Evolutionary conservation across 92 coral and sea anemone genomes (phyloP).

Genomic region (Zoanthus gigantus): DNA sequence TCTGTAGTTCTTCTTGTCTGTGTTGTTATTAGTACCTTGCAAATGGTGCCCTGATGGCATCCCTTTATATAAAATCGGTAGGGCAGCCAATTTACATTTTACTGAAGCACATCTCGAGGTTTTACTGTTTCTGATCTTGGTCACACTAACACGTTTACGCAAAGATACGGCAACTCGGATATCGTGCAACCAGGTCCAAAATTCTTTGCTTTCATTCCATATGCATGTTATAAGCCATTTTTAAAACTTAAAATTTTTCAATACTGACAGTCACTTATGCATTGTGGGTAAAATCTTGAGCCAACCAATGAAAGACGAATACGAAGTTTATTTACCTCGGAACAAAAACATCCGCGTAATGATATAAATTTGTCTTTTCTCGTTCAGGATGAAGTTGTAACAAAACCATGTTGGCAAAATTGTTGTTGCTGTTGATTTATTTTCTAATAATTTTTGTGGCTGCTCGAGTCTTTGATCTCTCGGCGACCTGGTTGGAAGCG

Average conservation of each 20-base stretch:
- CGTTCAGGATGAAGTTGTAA: neutral
- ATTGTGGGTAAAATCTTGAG: conserved; percentile 68
- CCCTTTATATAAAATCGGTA: no score
- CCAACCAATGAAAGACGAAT: conserved; percentile 74
- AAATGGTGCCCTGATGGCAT: no score
- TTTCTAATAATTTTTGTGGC: conserved; percentile 85
- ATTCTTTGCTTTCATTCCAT: no score
- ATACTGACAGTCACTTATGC: conserved; percentile 27
- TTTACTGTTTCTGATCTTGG: neutral
- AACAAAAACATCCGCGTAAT: conserved; percentile 44
- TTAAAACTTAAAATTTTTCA: no score
- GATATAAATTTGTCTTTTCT: conserved; percentile 52
- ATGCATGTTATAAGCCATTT: no score
- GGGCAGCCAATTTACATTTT: no score
- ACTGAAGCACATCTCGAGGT: neutral
- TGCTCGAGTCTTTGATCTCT: conserved; percentile 86
- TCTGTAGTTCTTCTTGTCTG: no score
- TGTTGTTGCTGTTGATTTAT: conserved; percentile 78
- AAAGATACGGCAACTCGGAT: neutral
- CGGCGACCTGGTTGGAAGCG: conserved; percentile 94
- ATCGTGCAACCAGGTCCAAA: neutral
- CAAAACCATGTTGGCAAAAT: conserved; percentile 88
- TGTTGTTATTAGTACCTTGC: no score
- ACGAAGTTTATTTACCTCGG: conserved; percentile 59
- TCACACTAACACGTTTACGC: neutral